Base-by-base conservation (phyloP, 1,140 invertebrate genomes). In the Caenorhabditis briggsae region DNA sequence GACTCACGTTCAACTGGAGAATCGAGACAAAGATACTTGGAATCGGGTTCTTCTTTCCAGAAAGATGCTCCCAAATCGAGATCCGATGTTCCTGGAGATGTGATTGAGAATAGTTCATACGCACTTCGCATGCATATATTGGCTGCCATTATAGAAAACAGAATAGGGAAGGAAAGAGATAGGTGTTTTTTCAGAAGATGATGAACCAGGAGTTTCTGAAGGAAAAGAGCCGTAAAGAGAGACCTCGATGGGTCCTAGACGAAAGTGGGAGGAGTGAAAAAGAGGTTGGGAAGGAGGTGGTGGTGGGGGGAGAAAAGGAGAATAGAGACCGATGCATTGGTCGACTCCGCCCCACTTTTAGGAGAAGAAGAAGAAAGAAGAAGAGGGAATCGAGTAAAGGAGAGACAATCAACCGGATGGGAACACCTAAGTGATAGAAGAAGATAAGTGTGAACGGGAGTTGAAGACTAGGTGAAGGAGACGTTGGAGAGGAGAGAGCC, bases 341-440 rank as follows among this genome's bases (percentile, higher is more conserved):
- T 55, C 55, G 48, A n/a, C 78, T 82, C 48, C 48, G 55, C 48
- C 74, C 74, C 43, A 53, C 46, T 59, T 53, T 18, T 8, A 48
- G 50, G 41, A 55, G 23, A 56, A 3, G 78, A 55, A 25, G 23
- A 82, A 2, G 78, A 46, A 23, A 50, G 55, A 20, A 18, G 48
- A 43, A 58, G 55, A 59, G 8, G 48, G 16, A 48, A 82, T 20
- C 2, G 82, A 58, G 25, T 58, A 20, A 25, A 23, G 43, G 14
- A 41, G 33, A 3, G 55, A 58, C 6, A 58, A 58, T 6, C 41
- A 46, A 25, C 82, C 82, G 55, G 82, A 83, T 58, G 82, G 7
- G 82, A 59, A 61, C 58, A 83, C 55, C 8, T 5, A 23, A 41
- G 82, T 59, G 82, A 41, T n/a, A n/a, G n/a, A n/a, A n/a, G n/a